Conservation (phyloP, 2,888 invertebrate genomes). For the Acronicta alni region DNA sequence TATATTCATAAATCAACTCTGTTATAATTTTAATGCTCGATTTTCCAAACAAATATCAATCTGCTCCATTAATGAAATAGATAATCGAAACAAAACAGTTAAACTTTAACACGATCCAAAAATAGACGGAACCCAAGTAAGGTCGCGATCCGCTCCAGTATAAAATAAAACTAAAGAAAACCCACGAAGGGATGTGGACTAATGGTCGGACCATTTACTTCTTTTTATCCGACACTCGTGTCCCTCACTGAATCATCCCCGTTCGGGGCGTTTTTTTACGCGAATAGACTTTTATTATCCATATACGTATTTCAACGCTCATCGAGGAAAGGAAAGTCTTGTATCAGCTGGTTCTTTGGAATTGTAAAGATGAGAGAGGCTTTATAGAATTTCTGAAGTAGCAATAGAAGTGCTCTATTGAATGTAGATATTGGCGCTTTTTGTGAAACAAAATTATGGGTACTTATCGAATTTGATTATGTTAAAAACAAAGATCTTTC, state of each 20-base stretch:
- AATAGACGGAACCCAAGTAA: slow-evolving; percentile 60
- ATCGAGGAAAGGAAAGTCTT: slow-evolving; percentile 46
- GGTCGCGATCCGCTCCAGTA: slow-evolving; percentile 29
- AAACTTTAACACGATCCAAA: slow-evolving; percentile 18
- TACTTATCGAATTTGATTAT: no score
- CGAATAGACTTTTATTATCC: slow-evolving; percentile 65
- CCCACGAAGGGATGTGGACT: slow-evolving; percentile 63
- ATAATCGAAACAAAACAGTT: slow-evolving; percentile 25
- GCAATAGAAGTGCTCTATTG: no score
- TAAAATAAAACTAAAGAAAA: slow-evolving; percentile 53
- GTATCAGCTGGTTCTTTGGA: slow-evolving; percentile 48
- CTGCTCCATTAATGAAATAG: slow-evolving; percentile 2
- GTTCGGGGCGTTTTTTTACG: slow-evolving; percentile 58
- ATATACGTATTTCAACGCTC: slow-evolving; percentile 55
- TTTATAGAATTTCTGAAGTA: slow-evolving; percentile 41
- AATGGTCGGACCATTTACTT: slow-evolving; percentile 76
- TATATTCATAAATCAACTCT: neutral
- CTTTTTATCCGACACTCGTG: slow-evolving; percentile 71
- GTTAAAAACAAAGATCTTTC: no score
- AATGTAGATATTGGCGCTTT: no score
- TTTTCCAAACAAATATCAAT: slow-evolving; percentile 11
- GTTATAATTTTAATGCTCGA: slow-evolving; percentile 10
- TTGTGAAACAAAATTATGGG: no score
- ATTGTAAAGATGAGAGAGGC: slow-evolving; percentile 31
- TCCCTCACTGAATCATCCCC: slow-evolving; percentile 73